Evolutionary conservation across 1,140 invertebrate genomes (phyloP).

Genomic region (Drosophila ironensis): DNA sequence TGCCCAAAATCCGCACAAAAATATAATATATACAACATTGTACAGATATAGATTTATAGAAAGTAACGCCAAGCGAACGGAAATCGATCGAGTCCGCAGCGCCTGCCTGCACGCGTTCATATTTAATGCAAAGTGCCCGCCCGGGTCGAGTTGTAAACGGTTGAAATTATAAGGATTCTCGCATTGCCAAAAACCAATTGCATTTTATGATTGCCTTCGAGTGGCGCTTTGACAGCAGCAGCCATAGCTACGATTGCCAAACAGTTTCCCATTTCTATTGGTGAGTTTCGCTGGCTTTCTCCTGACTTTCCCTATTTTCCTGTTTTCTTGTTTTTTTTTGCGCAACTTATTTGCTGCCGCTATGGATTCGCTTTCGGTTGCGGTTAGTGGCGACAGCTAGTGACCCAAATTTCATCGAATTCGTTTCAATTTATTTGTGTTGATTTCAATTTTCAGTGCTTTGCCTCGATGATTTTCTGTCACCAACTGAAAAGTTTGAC

Average conservation of each 20-base stretch:
- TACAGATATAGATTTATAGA: conserved; percentile 27
- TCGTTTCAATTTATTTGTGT: conserved; percentile 49
- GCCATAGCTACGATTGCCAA: conserved; percentile 36
- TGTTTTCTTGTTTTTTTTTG: no score
- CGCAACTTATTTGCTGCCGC: no score
- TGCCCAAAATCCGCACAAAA: conserved; percentile 20
- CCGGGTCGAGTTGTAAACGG: conserved; percentile 19
- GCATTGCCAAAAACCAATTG: conserved; percentile 73
- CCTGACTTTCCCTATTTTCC: background rate
- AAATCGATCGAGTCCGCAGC: conserved; percentile 9
- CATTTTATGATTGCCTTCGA: conserved; percentile 77
- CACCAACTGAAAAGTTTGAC: conserved; percentile 41
- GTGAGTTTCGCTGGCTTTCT: conserved; percentile 45
- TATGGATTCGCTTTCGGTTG: no score
- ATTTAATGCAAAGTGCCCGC: conserved; percentile 32
- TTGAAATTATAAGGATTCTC: conserved; percentile 30
- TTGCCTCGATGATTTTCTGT: conserved; percentile 39
- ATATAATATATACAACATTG: conserved; percentile 5
- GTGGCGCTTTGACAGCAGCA: conserved; percentile 50
- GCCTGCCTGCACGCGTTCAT: background rate
- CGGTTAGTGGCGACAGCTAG: conserved; percentile 32
- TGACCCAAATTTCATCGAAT: conserved; percentile 65
- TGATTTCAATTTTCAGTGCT: conserved; percentile 57
- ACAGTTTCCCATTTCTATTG: conserved; percentile 60
- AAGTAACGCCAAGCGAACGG: conserved; percentile 28